Evolutionary conservation across 2,888 invertebrate genomes (phyloP).

Genomic region (Lochmaea crataegi): DNA sequence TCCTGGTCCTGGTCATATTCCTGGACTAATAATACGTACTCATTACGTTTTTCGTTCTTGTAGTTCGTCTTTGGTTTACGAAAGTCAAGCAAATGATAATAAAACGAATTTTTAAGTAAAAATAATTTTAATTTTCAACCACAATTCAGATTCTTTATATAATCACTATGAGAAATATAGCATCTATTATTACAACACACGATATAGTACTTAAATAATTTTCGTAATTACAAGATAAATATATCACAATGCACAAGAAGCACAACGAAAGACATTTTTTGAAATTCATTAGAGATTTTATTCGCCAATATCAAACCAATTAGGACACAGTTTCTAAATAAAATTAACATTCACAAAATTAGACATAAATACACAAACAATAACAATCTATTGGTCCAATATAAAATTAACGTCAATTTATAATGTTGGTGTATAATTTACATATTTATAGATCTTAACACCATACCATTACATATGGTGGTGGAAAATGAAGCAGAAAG

Average conservation of each 20-base stretch:
- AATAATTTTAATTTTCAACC: slow-evolving; percentile 53
- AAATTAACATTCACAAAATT: too few relatives aligned
- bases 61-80: too few relatives aligned
- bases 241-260: slow-evolving; percentile 63
- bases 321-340: background rate
- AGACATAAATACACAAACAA: too few relatives aligned
- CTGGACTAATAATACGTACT: too few relatives aligned
- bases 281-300: slow-evolving; percentile 23
- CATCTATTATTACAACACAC: slow-evolving; percentile 56
- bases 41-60: too few relatives aligned
- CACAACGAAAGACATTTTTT: slow-evolving; percentile 49
- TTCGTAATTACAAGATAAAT: slow-evolving; percentile 42
- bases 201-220: slow-evolving; percentile 49
- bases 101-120: slow-evolving; percentile 50
- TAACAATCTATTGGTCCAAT: too few relatives aligned
- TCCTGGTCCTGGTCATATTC: too few relatives aligned
- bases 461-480: too few relatives aligned
- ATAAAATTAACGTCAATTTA: too few relatives aligned
- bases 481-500: too few relatives aligned
- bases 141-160: slow-evolving; percentile 52
- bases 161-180: slow-evolving; percentile 55
- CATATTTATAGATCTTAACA: too few relatives aligned
- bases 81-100: background rate
- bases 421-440: too few relatives aligned
- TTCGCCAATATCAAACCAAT: background rate